Evolutionary conservation across 1,140 invertebrate species (phyloP).

Genomic region (Drosophila erecta): DNA sequence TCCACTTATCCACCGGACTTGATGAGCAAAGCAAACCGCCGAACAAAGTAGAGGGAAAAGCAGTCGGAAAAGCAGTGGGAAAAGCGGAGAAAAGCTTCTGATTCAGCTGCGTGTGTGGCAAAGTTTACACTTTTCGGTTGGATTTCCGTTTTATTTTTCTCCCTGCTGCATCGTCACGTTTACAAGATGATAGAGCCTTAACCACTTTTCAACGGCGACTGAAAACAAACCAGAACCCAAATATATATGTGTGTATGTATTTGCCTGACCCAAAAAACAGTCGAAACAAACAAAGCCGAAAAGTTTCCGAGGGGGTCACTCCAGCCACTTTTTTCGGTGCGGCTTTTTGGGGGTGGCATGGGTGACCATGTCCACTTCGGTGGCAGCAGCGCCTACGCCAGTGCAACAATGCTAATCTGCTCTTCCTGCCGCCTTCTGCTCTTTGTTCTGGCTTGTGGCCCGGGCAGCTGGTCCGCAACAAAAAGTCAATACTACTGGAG

Average conservation of each 20-base stretch:
- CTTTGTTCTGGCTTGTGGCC: slow-evolving; percentile 11
- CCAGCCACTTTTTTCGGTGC: slow-evolving; percentile 10
- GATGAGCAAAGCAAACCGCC: slow-evolving; percentile 39
- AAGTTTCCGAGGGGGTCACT: slow-evolving; percentile 48
- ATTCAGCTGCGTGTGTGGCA: slow-evolving; percentile 31
- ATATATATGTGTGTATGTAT: slow-evolving; percentile 27
- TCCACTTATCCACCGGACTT: slow-evolving; percentile 31
- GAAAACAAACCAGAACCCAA: slow-evolving; percentile 51
- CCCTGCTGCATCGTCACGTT: slow-evolving; percentile 74
- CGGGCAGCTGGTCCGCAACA: slow-evolving; percentile 43
- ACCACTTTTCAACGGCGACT: slow-evolving; percentile 67
- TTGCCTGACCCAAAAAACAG: slow-evolving; percentile 70
- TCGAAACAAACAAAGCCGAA: slow-evolving; percentile 64
- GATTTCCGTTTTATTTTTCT: slow-evolving; percentile 36
- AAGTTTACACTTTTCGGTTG: slow-evolving; percentile 16
- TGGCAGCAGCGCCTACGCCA: slow-evolving; percentile 43
- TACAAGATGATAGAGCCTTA: slow-evolving; percentile 80
- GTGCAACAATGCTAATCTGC: slow-evolving; percentile 60
- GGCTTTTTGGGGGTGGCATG: slow-evolving; percentile 5
- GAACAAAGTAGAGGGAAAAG: slow-evolving; percentile 18
- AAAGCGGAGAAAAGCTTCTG: slow-evolving; percentile 19
- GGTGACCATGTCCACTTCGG: slow-evolving; percentile 67
- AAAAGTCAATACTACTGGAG: slow-evolving; percentile 68
- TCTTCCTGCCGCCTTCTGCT: slow-evolving; percentile 26
- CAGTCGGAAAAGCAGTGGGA: slow-evolving; percentile 14